Conservation (phyloP, 1,140 invertebrate species). For the Brachionus rubens region DNA sequence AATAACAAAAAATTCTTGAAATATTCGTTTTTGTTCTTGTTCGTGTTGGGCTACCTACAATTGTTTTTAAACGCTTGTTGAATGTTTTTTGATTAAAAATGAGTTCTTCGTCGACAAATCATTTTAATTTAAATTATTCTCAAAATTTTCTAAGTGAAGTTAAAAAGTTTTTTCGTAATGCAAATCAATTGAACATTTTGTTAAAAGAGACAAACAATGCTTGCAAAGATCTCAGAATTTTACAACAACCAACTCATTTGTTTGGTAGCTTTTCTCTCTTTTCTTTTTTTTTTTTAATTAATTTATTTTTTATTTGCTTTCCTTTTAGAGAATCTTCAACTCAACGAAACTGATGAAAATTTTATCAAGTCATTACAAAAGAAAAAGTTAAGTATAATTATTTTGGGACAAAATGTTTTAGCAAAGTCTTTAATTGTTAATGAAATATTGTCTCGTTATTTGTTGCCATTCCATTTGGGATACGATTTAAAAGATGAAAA, state of each 20-base stretch:
- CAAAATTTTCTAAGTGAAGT: not conserved
- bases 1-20: too few species aligned
- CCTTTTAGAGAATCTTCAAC: slow-evolving; percentile 10
- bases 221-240: not conserved
- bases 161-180: slow-evolving; percentile 7
- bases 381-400: slow-evolving; percentile 57
- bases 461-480: slow-evolving; percentile 66
- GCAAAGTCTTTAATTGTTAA: slow-evolving; percentile 72
- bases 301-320: too few species aligned
- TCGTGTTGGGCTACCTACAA: too few species aligned
- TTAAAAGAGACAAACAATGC: slow-evolving; percentile 5
- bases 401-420: slow-evolving; percentile 70
- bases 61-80: too few species aligned
- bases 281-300: too few species aligned
- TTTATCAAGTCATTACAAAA: slow-evolving; percentile 11
- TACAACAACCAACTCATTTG: not conserved
- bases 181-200: slow-evolving; percentile 14
- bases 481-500: slow-evolving; percentile 48
- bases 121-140: not conserved
- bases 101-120: not conserved
- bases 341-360: not conserved
- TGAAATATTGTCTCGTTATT: slow-evolving; percentile 66
- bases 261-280: not conserved
- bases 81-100: slow-evolving; percentile 7
- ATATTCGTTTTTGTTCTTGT: too few species aligned